Evolutionary conservation across 2,113 vertebrate genomes (phyloP).

Genomic region (Phyllostomus discolor): DNA sequence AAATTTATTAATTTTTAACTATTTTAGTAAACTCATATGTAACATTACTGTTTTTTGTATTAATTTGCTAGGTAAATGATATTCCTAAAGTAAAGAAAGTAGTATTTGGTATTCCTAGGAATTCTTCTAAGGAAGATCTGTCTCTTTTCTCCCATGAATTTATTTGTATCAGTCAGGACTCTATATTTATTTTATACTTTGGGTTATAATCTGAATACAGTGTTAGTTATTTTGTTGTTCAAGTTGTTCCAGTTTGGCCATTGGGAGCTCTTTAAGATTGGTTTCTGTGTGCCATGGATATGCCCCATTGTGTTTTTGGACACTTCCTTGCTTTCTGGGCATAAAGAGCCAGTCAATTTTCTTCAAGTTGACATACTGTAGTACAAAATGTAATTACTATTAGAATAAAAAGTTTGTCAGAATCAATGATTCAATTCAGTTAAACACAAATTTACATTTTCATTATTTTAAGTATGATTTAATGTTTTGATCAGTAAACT

Average conservation of each 20-base stretch:
- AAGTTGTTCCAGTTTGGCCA: neutral
- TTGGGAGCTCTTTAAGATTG: neutral
- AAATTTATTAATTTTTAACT: neutral
- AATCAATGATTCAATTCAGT: neutral
- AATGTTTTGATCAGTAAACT: neutral
- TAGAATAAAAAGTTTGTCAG: slow-evolving; percentile 15
- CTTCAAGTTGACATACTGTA: neutral
- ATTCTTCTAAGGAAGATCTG: neutral
- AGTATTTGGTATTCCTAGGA: neutral
- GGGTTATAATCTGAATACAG: neutral
- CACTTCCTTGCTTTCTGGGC: neutral
- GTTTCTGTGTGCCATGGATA: neutral
- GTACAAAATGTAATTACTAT: neutral
- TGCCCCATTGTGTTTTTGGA: neutral
- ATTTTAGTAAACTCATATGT: neutral
- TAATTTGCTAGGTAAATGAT: neutral
- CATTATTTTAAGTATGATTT: neutral
- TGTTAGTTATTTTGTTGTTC: neutral
- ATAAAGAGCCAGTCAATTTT: neutral
- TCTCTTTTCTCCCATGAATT: neutral
- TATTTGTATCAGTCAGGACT: neutral
- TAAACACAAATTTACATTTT: neutral
- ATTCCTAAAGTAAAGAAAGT: neutral
- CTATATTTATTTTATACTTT: neutral
- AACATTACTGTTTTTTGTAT: neutral